Evolutionary conservation across 1,140 invertebrate species (phyloP).

Genomic region (Elysia chlorotica): DNA sequence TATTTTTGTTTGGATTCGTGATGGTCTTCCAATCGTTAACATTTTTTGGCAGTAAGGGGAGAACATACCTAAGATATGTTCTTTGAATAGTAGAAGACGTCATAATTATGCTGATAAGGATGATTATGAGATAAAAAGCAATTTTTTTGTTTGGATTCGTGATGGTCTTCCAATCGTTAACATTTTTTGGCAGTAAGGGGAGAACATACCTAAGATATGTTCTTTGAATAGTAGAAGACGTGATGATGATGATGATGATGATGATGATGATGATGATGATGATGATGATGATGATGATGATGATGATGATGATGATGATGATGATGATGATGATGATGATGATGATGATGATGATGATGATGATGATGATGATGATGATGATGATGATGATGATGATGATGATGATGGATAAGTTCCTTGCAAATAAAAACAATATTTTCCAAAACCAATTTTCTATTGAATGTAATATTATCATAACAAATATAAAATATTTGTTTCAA

Average conservation of each 20-base stretch:
- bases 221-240: no score
- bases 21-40: no score
- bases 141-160: background rate
- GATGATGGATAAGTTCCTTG: background rate
- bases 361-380: background rate
- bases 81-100: no score
- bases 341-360: background rate
- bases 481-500: background rate
- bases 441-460: background rate
- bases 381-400: conserved; percentile 6
- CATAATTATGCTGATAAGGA: background rate
- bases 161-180: no score
- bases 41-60: no score
- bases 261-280: background rate
- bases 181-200: no score
- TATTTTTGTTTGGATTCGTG: background rate
- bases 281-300: background rate
- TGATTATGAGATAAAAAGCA: background rate
- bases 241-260: background rate
- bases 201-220: no score
- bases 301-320: background rate
- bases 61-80: no score
- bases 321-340: background rate
- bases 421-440: background rate
- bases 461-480: background rate